A percentile compares a stretch with the other conserved stretches of the same genome.
Evolutionary conservation across 1,140 invertebrate species (phyloP).

Genomic region (Nomia melanderi): DNA sequence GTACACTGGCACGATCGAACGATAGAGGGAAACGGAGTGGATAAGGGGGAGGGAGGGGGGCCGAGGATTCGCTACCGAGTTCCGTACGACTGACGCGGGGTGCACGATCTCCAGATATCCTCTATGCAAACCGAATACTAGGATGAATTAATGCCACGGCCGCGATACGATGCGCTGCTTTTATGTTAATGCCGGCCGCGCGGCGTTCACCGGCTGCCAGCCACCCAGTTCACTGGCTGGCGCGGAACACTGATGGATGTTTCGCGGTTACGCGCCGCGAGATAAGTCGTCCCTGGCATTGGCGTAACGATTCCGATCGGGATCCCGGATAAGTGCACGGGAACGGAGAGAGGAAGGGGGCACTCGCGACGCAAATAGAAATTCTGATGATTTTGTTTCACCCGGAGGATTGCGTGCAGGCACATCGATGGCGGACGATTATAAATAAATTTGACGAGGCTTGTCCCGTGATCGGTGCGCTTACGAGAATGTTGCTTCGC

Average conservation of each 20-base stretch:
- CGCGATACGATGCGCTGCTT: constrained; percentile 48
- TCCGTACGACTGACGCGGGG: constrained; percentile 51
- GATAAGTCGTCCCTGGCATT: constrained; percentile 52
- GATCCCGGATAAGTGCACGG: constrained; percentile 30
- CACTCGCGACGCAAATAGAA: not conserved
- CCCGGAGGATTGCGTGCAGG: too few species aligned
- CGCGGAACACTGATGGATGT: constrained; percentile 52
- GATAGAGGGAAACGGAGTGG: too few species aligned
- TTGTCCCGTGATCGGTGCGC: too few species aligned
- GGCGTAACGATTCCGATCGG: constrained; percentile 49
- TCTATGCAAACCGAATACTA: constrained; percentile 48
- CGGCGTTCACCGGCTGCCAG: constrained; percentile 18
- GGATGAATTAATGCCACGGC: constrained; percentile 58
- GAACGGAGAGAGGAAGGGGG: not conserved
- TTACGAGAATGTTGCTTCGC: too few species aligned
- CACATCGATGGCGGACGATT: too few species aligned
- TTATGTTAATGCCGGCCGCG: constrained; percentile 55
- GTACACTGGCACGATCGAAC: constrained; percentile 40
- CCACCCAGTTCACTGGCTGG: not conserved
- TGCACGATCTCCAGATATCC: constrained; percentile 55
- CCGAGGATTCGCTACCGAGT: constrained; percentile 50
- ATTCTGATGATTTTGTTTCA: not conserved
- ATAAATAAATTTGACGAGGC: too few species aligned
- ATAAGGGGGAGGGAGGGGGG: not conserved
- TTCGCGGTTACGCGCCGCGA: constrained; percentile 38